Base-by-base conservation (phyloP, 1,140 invertebrate genomes). In the Oreohelix idahoensis region DNA sequence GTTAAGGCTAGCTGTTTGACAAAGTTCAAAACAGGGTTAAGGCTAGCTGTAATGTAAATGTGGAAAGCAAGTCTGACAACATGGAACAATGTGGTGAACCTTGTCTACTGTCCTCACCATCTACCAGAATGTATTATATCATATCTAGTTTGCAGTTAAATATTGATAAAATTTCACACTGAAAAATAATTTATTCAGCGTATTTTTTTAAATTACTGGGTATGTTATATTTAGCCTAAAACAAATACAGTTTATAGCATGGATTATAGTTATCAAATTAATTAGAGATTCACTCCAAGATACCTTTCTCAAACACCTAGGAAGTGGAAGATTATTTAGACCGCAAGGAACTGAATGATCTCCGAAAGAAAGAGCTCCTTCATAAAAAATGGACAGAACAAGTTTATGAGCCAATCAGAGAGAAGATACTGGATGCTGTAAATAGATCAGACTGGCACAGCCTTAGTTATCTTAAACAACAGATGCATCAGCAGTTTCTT, bases 301-400 rank as follows among this genome's bases (percentile, higher is more conserved):
- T 45, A 45, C 42, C 5, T 45, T 58, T 58, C 2, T 58, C 20
- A 23, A 32, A 32, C 8, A 32, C 32, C 11, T 45, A 92, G 91
- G 89, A 91, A 84, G 36, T 91, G 4, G 89, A 88, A 36, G 86
- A 89, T 15, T 89, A 83, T 79, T 78, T 91, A 11, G 78, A n/a
- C 20, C 76, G 87, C 69, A 87, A 90, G 83, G 89, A 91, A 35
- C 71, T 91, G 4, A 84, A 89, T 29, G 86, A 89, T 76, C 81
- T 89, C 49, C 69, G 91, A 5, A 92, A 90, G 84, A 91, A 89
- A 69, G 91, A 92, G 73, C 84, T 91, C 20, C 84, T 92, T 49
- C 91, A 92, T 70, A 91, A 90, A 80, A 88, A 88, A 49, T 92
- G 91, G 91, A 89, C 87, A 82, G 90, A 91, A 36, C 69, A 88